Base-by-base conservation (phyloP, 2,888 invertebrate genomes). In the Drosophila mimica region DNA sequence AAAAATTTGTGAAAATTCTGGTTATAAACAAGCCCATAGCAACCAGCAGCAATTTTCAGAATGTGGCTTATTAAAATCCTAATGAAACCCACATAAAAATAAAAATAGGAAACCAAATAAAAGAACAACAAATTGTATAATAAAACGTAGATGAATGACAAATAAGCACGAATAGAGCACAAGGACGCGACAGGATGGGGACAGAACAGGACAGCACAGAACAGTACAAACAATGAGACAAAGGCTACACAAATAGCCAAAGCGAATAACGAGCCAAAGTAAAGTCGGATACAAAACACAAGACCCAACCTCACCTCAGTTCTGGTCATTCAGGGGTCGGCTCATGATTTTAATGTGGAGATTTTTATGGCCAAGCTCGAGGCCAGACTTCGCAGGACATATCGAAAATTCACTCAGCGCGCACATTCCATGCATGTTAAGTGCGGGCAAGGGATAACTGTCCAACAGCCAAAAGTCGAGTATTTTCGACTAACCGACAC, bases 41-140 rank as follows among this genome's bases (percentile, higher is more conserved):
- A 59, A 64, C 62, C 57, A 54, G 66, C 64, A 65, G 56, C 64
- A 74, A 52, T 68, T 53, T 53, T 48, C 67, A 63, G 67, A 63
- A 63, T 79, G 82, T 77, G 85, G 89, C 83, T 89, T 88, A 88
- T 88, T 88, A 89, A 88, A 83, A 88, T 86, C 88, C 81, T 75
- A 89, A 90, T 88, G 81, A 80, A 69, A 65, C 73, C 70, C 70
- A 71, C 69, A 83, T 76, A 89, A 82, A 88, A 75, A 82, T 74
- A 70, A 66, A 68, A 58, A 71, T 40, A 40, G 61, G 60, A 60
- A 73, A 62, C 59, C 67, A 67, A 43, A 62, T 63, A 76, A 63
- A 79, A 79, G 74, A 60, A 71, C 88, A 88, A 81, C 84, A 85
- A 88, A 88, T 88, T 88, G 79, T 77, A 79, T 79, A 84, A 73